Percentiles rank a stretch among this genome's conserved stretches.
Evolutionary conservation across 1,140 invertebrate genomes (phyloP).

Genomic region (Diabrotica virgifera): DNA sequence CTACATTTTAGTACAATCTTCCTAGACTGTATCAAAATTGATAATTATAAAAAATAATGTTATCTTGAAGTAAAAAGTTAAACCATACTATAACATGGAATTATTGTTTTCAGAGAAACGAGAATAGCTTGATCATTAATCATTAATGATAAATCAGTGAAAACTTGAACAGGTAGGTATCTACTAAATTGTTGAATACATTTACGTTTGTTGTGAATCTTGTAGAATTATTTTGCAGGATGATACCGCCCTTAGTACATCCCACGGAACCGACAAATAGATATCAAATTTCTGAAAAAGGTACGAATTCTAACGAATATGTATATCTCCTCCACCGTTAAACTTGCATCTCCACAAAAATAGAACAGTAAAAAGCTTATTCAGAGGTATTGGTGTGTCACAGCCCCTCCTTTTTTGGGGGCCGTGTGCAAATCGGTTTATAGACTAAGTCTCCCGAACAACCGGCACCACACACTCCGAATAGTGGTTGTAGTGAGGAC

Average conservation of each 20-base stretch:
- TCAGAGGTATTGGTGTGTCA: constrained; percentile 29
- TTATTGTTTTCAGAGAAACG: no score
- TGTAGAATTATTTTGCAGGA: no score
- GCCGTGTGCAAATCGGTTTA: constrained; percentile 48
- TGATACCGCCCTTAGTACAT: not conserved
- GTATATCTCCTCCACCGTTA: constrained; percentile 35
- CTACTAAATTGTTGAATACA: no score
- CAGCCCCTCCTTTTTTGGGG: constrained; percentile 37
- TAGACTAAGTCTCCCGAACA: constrained; percentile 43
- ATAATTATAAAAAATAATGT: no score
- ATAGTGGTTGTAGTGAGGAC: constrained; percentile 48
- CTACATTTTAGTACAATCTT: no score
- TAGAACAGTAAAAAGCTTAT: constrained; percentile 42
- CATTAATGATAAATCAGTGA: no score
- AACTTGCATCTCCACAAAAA: constrained; percentile 40
- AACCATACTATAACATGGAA: no score
- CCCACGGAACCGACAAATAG: constrained; percentile 3
- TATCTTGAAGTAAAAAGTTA: no score
- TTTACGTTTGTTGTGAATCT: no score
- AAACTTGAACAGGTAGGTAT: no score
- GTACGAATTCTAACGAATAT: constrained; percentile 44
- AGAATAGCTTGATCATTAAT: no score
- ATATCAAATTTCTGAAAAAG: constrained; percentile 46
- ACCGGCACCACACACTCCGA: constrained; percentile 44
- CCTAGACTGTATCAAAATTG: no score